Conservation (phyloP, 2,888 invertebrate species). For the Terebella lapidaria region DNA sequence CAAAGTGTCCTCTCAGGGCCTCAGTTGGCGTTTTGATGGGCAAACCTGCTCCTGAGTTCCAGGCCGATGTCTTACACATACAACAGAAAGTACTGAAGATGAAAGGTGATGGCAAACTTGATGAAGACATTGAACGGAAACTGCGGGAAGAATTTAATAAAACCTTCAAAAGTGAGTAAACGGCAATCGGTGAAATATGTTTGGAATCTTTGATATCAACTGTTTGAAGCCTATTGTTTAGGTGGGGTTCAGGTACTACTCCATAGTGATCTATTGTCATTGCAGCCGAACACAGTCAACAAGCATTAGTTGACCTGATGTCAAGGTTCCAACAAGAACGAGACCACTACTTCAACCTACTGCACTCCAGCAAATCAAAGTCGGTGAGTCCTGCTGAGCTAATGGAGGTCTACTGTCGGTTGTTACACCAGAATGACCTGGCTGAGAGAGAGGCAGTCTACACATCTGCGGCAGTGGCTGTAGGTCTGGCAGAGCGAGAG, state of each 20-base stretch:
- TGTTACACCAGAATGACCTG: constrained; percentile 13
- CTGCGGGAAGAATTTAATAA: constrained; percentile 5
- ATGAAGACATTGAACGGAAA: constrained; percentile 10
- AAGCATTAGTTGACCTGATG: too few species aligned
- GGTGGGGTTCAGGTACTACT: too few species aligned
- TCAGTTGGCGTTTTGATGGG: constrained; percentile 37
- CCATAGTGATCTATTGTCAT: too few species aligned
- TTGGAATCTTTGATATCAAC: too few species aligned
- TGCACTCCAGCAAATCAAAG: too few species aligned
- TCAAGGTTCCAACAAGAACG: too few species aligned
- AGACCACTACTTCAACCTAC: too few species aligned
- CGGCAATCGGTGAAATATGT: too few species aligned
- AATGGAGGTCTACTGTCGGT: neutral
- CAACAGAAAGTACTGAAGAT: constrained; percentile 4
- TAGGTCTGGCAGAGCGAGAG: constrained; percentile 37
- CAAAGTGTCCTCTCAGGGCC: constrained; percentile 21
- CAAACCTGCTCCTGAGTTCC: constrained; percentile 18
- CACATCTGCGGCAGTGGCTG: constrained; percentile 29
- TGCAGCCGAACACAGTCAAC: too few species aligned
- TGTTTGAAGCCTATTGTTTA: too few species aligned
- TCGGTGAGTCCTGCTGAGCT: neutral
- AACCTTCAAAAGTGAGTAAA: constrained; percentile 10
- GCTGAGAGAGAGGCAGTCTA: constrained; percentile 29
- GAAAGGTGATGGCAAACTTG: constrained; percentile 11
- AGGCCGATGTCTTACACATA: neutral